Percentiles rank a stretch among this genome's conserved stretches.
Conservation (phyloP, 2,888 invertebrate genomes). For the Netelia fuscicornis region DNA sequence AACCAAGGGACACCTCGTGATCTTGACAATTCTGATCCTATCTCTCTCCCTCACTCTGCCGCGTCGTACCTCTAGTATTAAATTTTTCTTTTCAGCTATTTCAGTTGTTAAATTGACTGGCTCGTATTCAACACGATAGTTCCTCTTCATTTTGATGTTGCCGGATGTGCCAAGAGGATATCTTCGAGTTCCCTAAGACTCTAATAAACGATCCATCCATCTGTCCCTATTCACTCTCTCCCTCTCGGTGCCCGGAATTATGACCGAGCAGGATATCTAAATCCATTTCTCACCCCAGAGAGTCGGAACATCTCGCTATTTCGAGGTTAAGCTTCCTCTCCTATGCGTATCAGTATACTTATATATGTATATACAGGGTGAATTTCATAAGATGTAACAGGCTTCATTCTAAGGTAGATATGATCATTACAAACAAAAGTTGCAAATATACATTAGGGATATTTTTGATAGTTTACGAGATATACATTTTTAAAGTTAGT, state of each 20-base stretch:
- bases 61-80: no score
- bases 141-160: neutral
- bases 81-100: neutral
- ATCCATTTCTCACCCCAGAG: constrained; percentile 65
- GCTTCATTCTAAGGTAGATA: no score
- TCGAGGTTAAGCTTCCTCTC: constrained; percentile 53
- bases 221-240: neutral
- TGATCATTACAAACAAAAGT: no score
- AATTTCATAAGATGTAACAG: no score
- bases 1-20: constrained; percentile 26
- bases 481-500: no score
- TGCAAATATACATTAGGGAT: neutral
- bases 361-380: neutral
- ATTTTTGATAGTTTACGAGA: no score
- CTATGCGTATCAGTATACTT: neutral
- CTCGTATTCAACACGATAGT: neutral
- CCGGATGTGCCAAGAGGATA: neutral
- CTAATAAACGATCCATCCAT: neutral
- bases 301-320: constrained; percentile 47
- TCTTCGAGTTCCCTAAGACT: neutral
- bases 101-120: neutral
- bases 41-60: neutral
- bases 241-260: neutral
- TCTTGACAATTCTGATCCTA: neutral
- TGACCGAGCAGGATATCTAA: constrained; percentile 59